These are phyloP conservation scores for Pseudomyrmex pallidus DNA, from an alignment of 1,140 invertebrate species.

Conservation along the genomic window DNA sequence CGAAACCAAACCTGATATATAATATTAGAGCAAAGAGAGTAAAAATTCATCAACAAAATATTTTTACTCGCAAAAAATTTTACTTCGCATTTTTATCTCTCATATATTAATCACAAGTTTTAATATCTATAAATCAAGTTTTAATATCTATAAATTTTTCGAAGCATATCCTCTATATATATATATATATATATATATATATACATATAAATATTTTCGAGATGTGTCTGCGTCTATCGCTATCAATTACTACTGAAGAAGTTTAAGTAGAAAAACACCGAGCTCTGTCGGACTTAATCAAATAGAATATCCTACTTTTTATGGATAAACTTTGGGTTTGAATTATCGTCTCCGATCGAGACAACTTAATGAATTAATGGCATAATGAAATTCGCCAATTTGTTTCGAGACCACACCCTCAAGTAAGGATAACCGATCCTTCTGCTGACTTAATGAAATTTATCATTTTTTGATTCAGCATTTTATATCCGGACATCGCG, in stretches of 20 bases:
- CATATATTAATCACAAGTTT: no score
- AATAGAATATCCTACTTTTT: neutral
- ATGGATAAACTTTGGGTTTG: neutral
- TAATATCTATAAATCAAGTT: neutral
- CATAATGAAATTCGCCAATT: slow-evolving; percentile 41
- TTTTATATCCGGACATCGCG: neutral
- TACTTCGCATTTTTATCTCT: neutral
- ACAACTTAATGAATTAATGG: neutral
- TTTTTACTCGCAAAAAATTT: neutral
- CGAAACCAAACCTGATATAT: neutral
- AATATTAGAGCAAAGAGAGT: neutral
- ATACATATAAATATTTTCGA: neutral
- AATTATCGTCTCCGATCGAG: slow-evolving; percentile 1
- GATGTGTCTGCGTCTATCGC: neutral
- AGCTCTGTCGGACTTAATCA: neutral
- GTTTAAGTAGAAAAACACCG: slow-evolving; percentile 13
- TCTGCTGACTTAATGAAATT: slow-evolving; percentile 33
- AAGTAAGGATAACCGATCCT: neutral
- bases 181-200: neutral
- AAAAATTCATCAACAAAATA: neutral
- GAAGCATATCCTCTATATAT: neutral
- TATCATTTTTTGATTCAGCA: slow-evolving; percentile 1
- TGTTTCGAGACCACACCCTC: slow-evolving; percentile 13
- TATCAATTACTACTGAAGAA: neutral
- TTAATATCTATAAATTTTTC: neutral